phyloP scores from a whole-genome alignment of 2,797 vertebrate species.

The Pterois miles region DNA sequence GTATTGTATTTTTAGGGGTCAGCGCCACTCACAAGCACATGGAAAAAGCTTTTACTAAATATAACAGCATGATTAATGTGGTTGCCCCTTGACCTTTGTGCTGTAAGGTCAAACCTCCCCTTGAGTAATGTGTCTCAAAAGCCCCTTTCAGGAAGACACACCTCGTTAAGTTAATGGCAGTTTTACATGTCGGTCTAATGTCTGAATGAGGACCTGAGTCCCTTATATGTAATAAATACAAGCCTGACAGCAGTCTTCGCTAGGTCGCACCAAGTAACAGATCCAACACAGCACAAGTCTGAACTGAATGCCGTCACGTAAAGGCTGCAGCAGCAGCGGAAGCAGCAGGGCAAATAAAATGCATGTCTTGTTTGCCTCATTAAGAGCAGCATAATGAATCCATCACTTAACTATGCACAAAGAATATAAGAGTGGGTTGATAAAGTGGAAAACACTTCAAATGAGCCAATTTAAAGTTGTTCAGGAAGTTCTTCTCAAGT shows the following conservation, averaged over 20 bases:
- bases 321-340: neutral
- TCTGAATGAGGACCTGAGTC: neutral
- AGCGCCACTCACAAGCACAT: neutral
- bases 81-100: constrained; percentile 10
- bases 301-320: neutral
- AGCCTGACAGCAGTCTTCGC: neutral
- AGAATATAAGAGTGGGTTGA: neutral
- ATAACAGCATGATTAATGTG: neutral
- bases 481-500: neutral
- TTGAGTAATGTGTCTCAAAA: neutral
- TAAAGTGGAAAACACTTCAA: neutral
- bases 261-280: neutral
- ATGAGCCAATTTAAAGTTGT: neutral
- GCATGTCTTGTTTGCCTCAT: neutral
- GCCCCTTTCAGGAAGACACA: neutral
- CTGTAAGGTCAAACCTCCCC: neutral
- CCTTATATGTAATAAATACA: neutral
- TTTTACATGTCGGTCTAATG: neutral
- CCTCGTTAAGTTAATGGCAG: neutral
- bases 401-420: neutral
- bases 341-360: neutral
- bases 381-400: neutral
- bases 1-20: neutral
- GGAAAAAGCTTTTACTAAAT: neutral
- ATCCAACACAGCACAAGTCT: neutral